Percentiles rank a stretch among this genome's conserved stretches.
Conservation (phyloP, 2,888 invertebrate species). For the Drosophila leonis region DNA sequence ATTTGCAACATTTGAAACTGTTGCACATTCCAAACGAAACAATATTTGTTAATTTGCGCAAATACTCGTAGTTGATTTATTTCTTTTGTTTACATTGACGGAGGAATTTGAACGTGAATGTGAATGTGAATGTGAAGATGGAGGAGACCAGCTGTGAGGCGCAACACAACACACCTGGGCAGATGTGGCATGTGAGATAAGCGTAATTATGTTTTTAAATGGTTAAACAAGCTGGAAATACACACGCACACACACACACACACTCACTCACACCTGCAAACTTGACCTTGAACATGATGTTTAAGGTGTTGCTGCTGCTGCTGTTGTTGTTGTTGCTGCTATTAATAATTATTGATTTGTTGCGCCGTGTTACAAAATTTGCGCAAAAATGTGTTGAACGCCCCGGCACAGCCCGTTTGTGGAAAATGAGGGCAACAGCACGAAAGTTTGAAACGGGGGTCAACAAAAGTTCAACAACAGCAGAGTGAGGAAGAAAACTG, state of each 20-base stretch:
- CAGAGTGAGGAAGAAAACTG: constrained; percentile 3
- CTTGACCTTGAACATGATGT: constrained; percentile 52
- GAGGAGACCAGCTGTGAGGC: constrained; percentile 7
- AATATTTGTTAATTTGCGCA: constrained; percentile 13
- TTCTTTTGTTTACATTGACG: constrained; percentile 7
- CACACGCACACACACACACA: constrained; percentile 17
- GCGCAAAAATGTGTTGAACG: constrained; percentile 44
- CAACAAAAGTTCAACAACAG: constrained; percentile 11
- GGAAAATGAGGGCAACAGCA: constrained; percentile 41
- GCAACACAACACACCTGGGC: constrained; percentile 1
- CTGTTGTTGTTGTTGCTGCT: not conserved
- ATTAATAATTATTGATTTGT: constrained; percentile 46
- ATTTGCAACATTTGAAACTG: constrained; percentile 6
- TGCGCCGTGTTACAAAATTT: constrained; percentile 32
- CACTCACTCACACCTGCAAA: constrained; percentile 35
- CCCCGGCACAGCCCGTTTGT: constrained; percentile 19
- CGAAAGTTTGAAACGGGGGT: constrained; percentile 28
- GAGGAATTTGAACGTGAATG: constrained; percentile 3
- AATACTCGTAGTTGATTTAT: constrained; percentile 12
- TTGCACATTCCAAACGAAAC: not conserved
- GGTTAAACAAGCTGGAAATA: constrained; percentile 39
- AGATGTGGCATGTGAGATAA: constrained; percentile 39
- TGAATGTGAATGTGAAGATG: too few relatives aligned
- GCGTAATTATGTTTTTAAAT: constrained; percentile 57
- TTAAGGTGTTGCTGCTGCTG: constrained; percentile 18